Base-by-base conservation (phyloP, 2,888 invertebrate species). In the Athalia cordata region DNA sequence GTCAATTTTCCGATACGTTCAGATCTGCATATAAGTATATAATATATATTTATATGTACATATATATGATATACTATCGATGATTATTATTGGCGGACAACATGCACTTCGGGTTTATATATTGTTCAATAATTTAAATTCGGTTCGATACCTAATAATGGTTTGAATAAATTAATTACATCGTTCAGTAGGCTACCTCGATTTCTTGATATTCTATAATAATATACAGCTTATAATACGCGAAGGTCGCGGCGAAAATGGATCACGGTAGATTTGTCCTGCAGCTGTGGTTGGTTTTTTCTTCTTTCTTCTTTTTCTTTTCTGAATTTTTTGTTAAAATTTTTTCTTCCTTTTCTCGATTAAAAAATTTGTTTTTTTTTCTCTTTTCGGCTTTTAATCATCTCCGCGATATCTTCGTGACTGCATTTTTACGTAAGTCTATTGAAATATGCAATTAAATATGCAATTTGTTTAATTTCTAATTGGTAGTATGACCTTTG, bases 401-500 rank as follows among this genome's bases (percentile, higher is more conserved):
- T 72, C 57, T 59, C 29, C 57, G n/a, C 55, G 52, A 57, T 47
- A 47, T 72, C 70, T 72, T 72, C 72, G 72, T 72, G 72, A 72
- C 72, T 72, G 72, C 59, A 72, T 72, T 72, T 4, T 29, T 72
- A 72, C 72, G 59, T 59, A 72, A 72, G 59, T 45, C 45, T 47
- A 72, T 72, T 59, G 72, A 72, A 72, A 72, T 59, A 15, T 47
- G 72, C 72, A 72, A 72, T 72, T 72, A 72, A 72, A 72, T 72
- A 72, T 72, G 72, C 72, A 72, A 72, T 72, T 72, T 57, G 72
- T 72, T 57, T 72, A 72, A 72, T 79, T 79, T 82, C 82, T 84
- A 86, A 86, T 87, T 86, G 84, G 82, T 79, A 77, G 79, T 81
- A 64, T 83, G 85, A 87, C 87, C 88, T 88, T 88, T 87, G 87